Percentiles rank a stretch among this genome's conserved stretches.
These are phyloP conservation scores for Xestia rhomboidea DNA, from an alignment of 2,888 invertebrate species.

Conservation along the genomic window DNA sequence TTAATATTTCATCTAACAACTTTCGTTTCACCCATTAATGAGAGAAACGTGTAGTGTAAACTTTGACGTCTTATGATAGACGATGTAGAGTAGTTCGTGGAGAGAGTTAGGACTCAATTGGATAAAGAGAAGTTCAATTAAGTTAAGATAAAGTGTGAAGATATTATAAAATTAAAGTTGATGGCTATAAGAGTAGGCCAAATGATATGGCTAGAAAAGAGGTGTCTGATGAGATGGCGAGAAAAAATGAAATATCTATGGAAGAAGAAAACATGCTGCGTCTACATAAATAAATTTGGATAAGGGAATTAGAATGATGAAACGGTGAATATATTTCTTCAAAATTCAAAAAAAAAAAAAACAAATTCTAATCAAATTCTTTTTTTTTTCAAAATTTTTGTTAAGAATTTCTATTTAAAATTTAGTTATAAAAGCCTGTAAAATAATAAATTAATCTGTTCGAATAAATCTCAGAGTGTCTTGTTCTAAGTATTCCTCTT, in stretches of 20 bases:
- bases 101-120: neutral
- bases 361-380: too few relatives aligned
- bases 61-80: conserved; percentile 38
- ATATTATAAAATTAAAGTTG: neutral
- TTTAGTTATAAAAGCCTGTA: too few relatives aligned
- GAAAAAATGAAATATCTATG: neutral
- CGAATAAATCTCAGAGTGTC: neutral
- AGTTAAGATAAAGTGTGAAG: neutral
- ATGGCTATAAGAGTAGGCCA: too few relatives aligned
- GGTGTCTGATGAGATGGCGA: neutral
- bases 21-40: conserved; percentile 11
- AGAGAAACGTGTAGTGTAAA: conserved; percentile 26
- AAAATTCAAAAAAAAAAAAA: too few relatives aligned
- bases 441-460: too few relatives aligned
- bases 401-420: too few relatives aligned
- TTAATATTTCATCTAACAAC: neutral
- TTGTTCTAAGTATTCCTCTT: neutral
- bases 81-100: conserved; percentile 1
- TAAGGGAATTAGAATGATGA: neutral
- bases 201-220: neutral
- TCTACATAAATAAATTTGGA: too few relatives aligned
- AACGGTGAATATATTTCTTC: too few relatives aligned
- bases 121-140: neutral
- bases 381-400: too few relatives aligned
- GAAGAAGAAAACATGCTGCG: too few relatives aligned